Conservation (phyloP, 2,888 invertebrate species). For the Chaitophorus viminalis region DNA sequence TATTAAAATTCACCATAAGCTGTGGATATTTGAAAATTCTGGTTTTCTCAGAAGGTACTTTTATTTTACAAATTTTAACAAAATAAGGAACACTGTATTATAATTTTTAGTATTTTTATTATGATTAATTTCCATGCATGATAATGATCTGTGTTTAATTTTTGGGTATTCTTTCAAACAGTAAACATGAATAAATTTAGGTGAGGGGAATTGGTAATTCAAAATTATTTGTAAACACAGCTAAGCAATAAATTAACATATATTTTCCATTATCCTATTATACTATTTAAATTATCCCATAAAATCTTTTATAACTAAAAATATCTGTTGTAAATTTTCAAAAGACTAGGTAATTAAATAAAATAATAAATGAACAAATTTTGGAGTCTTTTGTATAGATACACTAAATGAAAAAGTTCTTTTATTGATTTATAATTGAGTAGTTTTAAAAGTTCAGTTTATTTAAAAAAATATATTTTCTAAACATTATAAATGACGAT, state of each 20-base stretch:
- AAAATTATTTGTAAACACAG: not conserved
- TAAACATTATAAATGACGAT: not conserved
- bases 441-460: no score
- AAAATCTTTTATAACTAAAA: not conserved
- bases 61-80: not conserved
- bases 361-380: no score
- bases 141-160: not conserved
- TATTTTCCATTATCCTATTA: not conserved
- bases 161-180: not conserved
- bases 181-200: not conserved
- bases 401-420: not conserved
- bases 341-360: not conserved
- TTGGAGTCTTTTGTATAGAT: no score
- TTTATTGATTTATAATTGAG: no score
- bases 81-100: not conserved
- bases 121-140: not conserved
- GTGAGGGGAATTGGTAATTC: not conserved
- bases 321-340: not conserved
- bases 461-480: no score
- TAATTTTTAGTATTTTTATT: not conserved
- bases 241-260: no score
- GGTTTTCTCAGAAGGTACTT: not conserved
- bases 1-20: no score
- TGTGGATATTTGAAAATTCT: no score
- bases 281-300: not conserved